Conservation (phyloP, 2,888 invertebrate species). For the Biston betularia region DNA sequence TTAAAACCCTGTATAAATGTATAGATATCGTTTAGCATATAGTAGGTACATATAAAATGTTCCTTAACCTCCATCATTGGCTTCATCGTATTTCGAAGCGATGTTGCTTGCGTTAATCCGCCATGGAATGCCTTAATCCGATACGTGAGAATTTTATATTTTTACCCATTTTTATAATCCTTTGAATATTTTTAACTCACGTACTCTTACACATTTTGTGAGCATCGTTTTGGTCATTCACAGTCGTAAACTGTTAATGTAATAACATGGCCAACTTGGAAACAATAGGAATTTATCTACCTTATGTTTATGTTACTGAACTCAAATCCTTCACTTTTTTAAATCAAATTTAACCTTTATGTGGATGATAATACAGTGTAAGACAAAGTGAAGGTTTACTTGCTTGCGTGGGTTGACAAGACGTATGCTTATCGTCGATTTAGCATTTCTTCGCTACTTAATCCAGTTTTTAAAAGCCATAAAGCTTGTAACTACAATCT, state of each 20-base stretch:
- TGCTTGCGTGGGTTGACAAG: constrained; percentile 78
- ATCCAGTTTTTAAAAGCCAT: constrained; percentile 81
- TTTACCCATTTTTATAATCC: constrained; percentile 40
- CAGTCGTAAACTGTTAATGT: constrained; percentile 29
- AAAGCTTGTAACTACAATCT: constrained; percentile 79
- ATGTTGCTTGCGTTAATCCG: constrained; percentile 58
- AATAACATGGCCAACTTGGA: constrained; percentile 38
- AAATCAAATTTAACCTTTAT: constrained; percentile 51
- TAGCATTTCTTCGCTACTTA: constrained; percentile 83
- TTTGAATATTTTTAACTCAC: constrained; percentile 25
- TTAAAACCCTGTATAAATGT: not conserved
- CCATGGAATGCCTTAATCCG: constrained; percentile 63
- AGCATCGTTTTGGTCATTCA: constrained; percentile 20
- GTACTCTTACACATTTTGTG: constrained; percentile 13
- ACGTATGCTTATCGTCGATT: constrained; percentile 81
- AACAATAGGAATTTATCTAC: constrained; percentile 44
- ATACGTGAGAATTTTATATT: constrained; percentile 47
- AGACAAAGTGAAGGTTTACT: constrained; percentile 22
- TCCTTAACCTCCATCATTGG: constrained; percentile 40
- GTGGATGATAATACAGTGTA: constrained; percentile 52
- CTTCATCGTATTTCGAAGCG: constrained; percentile 47
- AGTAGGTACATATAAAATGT: constrained; percentile 39
- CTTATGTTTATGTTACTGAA: constrained; percentile 34
- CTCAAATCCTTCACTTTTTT: constrained; percentile 34
- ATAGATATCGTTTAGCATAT: not conserved